Percentiles rank a stretch among this genome's conserved stretches.
phyloP scores from a whole-genome alignment of 2,113 vertebrate genomes.

The Microtus montanus region DNA sequence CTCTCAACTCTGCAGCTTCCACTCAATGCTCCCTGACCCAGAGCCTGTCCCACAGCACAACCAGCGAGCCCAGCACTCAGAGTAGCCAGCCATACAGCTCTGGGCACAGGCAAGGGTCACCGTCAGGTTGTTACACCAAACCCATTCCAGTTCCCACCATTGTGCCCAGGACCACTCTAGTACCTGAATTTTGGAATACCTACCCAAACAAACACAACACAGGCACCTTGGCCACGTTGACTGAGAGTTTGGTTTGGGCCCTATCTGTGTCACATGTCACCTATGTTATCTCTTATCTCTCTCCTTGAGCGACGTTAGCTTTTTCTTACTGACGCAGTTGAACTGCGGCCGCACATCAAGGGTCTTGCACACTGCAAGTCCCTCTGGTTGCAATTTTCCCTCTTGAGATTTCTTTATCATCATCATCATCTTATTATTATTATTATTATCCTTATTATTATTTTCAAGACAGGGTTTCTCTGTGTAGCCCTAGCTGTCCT shows the following conservation, averaged over 20 bases:
- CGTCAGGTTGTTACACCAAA: background rate
- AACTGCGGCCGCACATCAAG: background rate
- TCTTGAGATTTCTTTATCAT: background rate
- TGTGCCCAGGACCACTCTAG: background rate
- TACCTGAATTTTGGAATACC: background rate
- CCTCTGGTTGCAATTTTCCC: background rate
- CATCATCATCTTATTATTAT: no score
- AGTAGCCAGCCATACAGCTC: background rate
- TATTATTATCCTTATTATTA: background rate
- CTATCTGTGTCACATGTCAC: background rate
- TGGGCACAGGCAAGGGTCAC: background rate
- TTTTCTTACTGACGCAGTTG: background rate
- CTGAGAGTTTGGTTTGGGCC: background rate
- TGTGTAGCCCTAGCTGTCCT: background rate
- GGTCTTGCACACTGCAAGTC: background rate
- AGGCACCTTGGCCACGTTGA: background rate
- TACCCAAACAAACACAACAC: background rate
- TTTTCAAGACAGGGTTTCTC: background rate
- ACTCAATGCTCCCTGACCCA: background rate
- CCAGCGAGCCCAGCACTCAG: background rate
- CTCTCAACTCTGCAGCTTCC: fast-evolving
- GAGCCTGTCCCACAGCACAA: background rate
- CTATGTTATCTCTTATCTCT: background rate
- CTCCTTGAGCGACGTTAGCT: background rate
- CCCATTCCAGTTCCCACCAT: background rate